Percentiles rank a stretch among this genome's conserved stretches.
Evolutionary conservation across 2,888 invertebrate species (phyloP).

Genomic region (Barypeithes pellucidus): DNA sequence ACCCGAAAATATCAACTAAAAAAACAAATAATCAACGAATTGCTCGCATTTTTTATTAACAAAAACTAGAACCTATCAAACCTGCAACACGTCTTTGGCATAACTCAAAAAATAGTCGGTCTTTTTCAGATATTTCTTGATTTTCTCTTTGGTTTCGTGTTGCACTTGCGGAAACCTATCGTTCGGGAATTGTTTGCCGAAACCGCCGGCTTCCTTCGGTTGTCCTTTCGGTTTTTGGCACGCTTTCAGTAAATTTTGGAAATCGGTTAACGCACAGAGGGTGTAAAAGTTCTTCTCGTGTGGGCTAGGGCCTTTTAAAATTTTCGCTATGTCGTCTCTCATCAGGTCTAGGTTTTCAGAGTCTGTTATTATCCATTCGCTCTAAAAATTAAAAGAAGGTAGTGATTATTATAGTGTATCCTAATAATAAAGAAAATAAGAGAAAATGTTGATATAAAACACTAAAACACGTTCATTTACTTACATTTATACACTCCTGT

Average conservation of each 20-base stretch:
- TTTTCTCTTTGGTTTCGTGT: slow-evolving; percentile 72
- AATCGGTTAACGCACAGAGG: slow-evolving; percentile 79
- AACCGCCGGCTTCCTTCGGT: slow-evolving; percentile 59
- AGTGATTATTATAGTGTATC: too few relatives aligned
- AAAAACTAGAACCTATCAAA: slow-evolving; percentile 33
- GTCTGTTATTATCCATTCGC: slow-evolving; percentile 74
- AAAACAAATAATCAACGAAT: background rate
- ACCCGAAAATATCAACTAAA: background rate
- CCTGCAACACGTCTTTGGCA: slow-evolving; percentile 68
- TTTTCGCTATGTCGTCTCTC: slow-evolving; percentile 75
- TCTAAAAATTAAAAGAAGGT: slow-evolving; percentile 70
- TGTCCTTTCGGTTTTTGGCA: slow-evolving; percentile 67
- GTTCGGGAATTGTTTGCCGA: slow-evolving; percentile 75
- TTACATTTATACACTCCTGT: slow-evolving; percentile 66
- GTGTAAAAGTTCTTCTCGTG: slow-evolving; percentile 75
- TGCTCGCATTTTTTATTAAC: slow-evolving; percentile 15
- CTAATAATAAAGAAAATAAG: too few relatives aligned
- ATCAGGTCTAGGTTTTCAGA: slow-evolving; percentile 74
- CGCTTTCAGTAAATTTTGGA: slow-evolving; percentile 63
- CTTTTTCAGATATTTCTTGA: slow-evolving; percentile 77
- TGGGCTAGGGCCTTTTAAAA: slow-evolving; percentile 77
- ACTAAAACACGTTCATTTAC: slow-evolving; percentile 36
- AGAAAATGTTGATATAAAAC: too few relatives aligned
- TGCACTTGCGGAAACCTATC: slow-evolving; percentile 72
- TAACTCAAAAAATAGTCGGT: slow-evolving; percentile 83